These are phyloP conservation scores for Chalcis sispes DNA, from an alignment of 2,888 invertebrate species.

Conservation along the genomic window DNA sequence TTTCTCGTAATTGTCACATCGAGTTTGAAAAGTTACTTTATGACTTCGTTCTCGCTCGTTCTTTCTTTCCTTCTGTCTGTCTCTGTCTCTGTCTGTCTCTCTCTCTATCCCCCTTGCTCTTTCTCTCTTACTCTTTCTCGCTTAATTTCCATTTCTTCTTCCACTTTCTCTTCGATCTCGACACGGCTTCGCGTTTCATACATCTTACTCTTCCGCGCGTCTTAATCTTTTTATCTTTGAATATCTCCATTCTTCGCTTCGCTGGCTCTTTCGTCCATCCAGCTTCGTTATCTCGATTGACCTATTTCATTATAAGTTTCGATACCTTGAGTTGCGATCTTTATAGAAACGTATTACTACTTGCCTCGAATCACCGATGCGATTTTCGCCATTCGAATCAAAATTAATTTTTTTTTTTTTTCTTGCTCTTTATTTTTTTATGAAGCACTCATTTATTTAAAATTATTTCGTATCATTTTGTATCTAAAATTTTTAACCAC, in stretches of 20 bases:
- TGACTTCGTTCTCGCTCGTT: slow-evolving; percentile 31
- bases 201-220: background rate
- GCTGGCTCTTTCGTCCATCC: background rate
- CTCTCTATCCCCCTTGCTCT: too few species aligned
- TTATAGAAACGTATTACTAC: background rate
- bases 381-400: too few species aligned
- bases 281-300: background rate
- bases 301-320: slow-evolving; percentile 28
- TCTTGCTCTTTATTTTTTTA: background rate
- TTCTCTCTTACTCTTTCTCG: background rate
- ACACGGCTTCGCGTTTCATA: background rate
- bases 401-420: slow-evolving; percentile 31
- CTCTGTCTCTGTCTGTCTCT: background rate
- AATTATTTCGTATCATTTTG: background rate
- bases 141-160: slow-evolving; percentile 16
- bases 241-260: too few species aligned
- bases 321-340: background rate
- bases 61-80: slow-evolving; percentile 40
- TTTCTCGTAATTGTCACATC: slow-evolving; percentile 45
- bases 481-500: too few species aligned
- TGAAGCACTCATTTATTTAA: background rate
- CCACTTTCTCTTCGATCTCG: background rate
- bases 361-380: too few species aligned
- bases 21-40: slow-evolving; percentile 50
- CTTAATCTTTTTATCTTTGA: background rate